Conservation (phyloP, 2,888 invertebrate species). For the Elysia crispata region DNA sequence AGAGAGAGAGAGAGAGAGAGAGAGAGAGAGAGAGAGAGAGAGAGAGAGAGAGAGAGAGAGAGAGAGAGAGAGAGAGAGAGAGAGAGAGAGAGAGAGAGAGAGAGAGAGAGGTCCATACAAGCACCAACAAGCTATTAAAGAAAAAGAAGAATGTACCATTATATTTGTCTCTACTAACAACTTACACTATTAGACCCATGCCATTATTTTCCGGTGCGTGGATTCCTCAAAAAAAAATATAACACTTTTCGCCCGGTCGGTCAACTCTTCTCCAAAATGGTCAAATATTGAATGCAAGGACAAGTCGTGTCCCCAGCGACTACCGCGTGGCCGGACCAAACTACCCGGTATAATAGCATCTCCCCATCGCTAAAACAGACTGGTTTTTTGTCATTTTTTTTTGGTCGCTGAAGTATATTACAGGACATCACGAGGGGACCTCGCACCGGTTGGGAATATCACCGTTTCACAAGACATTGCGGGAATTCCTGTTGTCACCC, state of each 20-base stretch:
- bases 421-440: no score
- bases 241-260: no score
- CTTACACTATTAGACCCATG: no score
- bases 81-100: background rate
- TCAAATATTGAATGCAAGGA: no score
- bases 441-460: no score
- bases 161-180: background rate
- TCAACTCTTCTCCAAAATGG: no score
- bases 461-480: no score
- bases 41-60: background rate
- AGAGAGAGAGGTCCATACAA: conserved; percentile 6
- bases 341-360: background rate
- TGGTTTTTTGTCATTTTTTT: no score
- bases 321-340: background rate
- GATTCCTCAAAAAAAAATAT: no score
- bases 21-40: background rate
- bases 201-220: no score
- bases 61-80: background rate
- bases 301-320: background rate
- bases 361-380: background rate
- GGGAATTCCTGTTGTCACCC: no score
- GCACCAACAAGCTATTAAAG: background rate
- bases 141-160: background rate
- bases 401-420: no score
- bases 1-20: conserved; percentile 18